Conservation (phyloP, 2,888 invertebrate species). For the Eilema griseolum region DNA sequence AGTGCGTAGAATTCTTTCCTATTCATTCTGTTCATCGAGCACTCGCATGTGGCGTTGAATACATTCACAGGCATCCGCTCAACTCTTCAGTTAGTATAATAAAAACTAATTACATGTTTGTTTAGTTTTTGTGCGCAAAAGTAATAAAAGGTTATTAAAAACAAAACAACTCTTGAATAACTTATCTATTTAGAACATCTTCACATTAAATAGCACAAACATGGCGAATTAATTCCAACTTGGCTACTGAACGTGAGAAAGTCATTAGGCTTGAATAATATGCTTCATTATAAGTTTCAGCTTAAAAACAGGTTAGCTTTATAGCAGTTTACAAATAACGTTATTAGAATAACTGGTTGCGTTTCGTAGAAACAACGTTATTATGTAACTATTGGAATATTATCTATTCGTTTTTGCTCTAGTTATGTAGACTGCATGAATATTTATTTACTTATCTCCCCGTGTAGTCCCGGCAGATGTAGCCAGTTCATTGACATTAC, state of each 20-base stretch:
- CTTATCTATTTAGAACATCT: conserved; percentile 12
- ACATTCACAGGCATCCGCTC: not conserved
- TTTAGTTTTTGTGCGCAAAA: not conserved
- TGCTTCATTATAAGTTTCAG: not conserved
- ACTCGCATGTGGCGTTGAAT: not conserved
- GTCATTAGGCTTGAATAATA: conserved; percentile 1
- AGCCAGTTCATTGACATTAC: too few relatives aligned
- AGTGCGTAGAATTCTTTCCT: not conserved
- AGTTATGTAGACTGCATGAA: not conserved
- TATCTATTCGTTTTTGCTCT: not conserved
- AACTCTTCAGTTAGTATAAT: not conserved
- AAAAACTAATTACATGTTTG: not conserved
- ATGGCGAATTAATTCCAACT: conserved; percentile 13
- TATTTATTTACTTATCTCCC: too few relatives aligned
- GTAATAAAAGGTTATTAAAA: conserved; percentile 6
- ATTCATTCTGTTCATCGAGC: not conserved
- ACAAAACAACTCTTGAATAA: conserved; percentile 1
- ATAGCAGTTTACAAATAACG: not conserved
- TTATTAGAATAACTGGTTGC: not conserved
- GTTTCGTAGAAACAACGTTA: conserved; percentile 3
- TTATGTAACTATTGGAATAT: conserved; percentile 8
- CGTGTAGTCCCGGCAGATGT: too few relatives aligned
- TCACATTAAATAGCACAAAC: conserved; percentile 6
- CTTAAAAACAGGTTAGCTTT: not conserved
- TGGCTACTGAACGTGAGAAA: conserved; percentile 14